Conservation (phyloP, 2,888 invertebrate genomes). For the Tetragnatha montana region DNA sequence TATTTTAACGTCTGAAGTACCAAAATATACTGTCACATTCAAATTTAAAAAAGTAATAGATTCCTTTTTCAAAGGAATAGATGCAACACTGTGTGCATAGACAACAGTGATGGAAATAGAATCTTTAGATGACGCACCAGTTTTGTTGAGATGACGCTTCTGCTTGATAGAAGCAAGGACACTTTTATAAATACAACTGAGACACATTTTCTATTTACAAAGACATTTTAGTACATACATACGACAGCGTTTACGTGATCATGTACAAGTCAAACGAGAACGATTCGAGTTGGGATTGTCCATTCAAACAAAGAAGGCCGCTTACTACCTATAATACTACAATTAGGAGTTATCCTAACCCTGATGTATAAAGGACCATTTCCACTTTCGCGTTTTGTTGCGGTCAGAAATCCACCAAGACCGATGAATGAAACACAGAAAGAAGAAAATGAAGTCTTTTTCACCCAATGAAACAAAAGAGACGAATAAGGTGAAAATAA, state of each 20-base stretch:
- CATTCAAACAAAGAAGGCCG: not conserved
- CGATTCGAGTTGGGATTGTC: conserved; percentile 12
- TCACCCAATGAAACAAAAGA: too few relatives aligned
- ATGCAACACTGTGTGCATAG: not conserved
- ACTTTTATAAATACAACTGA: conserved; percentile 46
- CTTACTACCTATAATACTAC: not conserved
- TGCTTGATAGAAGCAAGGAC: conserved; percentile 45
- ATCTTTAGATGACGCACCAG: conserved; percentile 6
- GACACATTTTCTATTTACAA: conserved; percentile 59
- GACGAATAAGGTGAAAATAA: too few relatives aligned
- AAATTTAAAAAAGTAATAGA: too few relatives aligned
- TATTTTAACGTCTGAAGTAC: not conserved
- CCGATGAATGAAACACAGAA: too few relatives aligned
- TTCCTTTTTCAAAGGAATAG: too few relatives aligned
- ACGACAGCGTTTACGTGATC: conserved; percentile 24
- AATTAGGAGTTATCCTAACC: not conserved
- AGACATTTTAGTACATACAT: conserved; percentile 44
- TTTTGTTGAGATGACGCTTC: conserved; percentile 31
- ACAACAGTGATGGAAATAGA: not conserved
- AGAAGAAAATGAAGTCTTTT: too few relatives aligned
- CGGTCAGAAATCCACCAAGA: too few relatives aligned
- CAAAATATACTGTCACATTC: too few relatives aligned
- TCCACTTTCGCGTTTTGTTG: too few relatives aligned
- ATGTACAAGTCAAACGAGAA: conserved; percentile 25
- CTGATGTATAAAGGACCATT: too few relatives aligned